Evolutionary conservation across 2,888 invertebrate genomes (phyloP).

Genomic region (Dicyrtoma fusca): DNA sequence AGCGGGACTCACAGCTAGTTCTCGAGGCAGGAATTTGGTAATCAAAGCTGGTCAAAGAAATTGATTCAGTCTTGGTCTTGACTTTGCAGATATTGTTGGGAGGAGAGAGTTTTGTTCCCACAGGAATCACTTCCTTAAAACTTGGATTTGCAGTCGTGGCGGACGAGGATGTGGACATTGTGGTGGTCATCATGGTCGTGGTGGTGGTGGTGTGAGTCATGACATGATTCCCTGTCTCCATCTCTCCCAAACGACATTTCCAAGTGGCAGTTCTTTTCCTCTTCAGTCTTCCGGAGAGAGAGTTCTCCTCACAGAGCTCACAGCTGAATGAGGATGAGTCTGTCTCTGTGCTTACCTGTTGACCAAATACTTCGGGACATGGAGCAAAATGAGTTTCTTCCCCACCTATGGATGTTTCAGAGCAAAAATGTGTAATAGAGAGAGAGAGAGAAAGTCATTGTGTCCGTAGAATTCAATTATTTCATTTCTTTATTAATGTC

Average conservation of each 20-base stretch:
- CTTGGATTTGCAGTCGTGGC: slow-evolving; percentile 9
- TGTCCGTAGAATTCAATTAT: too few species aligned
- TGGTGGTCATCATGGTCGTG: background rate
- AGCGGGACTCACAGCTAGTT: slow-evolving; percentile 32
- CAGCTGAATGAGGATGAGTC: slow-evolving; percentile 40
- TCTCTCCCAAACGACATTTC: slow-evolving; percentile 29
- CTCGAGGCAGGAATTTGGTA: slow-evolving; percentile 41
- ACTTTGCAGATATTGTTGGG: slow-evolving; percentile 34
- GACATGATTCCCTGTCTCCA: slow-evolving; percentile 23
- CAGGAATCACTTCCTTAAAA: slow-evolving; percentile 6
- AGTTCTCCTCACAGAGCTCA: slow-evolving; percentile 40
- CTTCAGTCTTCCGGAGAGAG: slow-evolving; percentile 39
- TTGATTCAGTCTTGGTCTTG: slow-evolving; percentile 39
- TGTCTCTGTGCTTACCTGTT: slow-evolving; percentile 40
- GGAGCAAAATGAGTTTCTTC: slow-evolving; percentile 33
- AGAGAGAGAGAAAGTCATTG: too few species aligned
- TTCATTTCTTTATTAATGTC: too few species aligned
- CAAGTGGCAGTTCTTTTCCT: slow-evolving; percentile 34
- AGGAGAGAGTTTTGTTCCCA: slow-evolving; percentile 6
- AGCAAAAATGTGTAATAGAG: too few species aligned
- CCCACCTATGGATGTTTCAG: background rate
- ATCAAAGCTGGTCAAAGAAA: slow-evolving; percentile 40
- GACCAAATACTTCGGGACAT: slow-evolving; percentile 33
- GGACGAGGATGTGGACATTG: slow-evolving; percentile 15
- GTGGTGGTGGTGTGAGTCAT: slow-evolving; percentile 6